Evolutionary conservation across 2,113 vertebrate species (phyloP).

Genomic region (Apteryx mantelli): DNA sequence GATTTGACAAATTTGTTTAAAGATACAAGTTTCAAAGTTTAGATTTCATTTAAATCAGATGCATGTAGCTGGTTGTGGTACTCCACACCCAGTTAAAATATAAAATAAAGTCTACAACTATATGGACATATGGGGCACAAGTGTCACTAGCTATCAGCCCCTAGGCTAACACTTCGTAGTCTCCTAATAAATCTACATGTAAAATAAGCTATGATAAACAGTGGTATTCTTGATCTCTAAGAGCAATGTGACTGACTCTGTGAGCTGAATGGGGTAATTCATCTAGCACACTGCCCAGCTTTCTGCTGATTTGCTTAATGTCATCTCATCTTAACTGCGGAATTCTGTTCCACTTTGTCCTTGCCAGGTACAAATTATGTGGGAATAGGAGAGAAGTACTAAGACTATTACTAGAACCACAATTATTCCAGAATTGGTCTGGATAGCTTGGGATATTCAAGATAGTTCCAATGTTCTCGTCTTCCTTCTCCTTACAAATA

Average conservation of each 20-base stretch:
- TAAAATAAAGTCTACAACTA: not conserved
- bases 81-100: not conserved
- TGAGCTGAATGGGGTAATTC: not conserved
- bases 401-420: not conserved
- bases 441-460: not conserved
- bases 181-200: not conserved
- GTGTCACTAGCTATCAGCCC: not conserved
- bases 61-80: not conserved
- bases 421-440: not conserved
- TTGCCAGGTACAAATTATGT: not conserved
- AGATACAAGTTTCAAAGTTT: not conserved
- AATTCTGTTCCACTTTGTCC: not conserved
- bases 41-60: not conserved
- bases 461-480: not conserved
- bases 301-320: not conserved
- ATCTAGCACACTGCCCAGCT: not conserved
- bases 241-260: not conserved
- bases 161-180: not conserved
- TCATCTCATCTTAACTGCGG: not conserved
- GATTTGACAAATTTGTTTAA: not conserved
- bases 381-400: not conserved
- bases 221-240: not conserved
- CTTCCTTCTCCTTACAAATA: not conserved
- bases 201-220: not conserved
- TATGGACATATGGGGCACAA: not conserved